Evolutionary conservation across 1,140 invertebrate species (phyloP).

Genomic region (roundworm (Caenorhabditis elegans)): DNA sequence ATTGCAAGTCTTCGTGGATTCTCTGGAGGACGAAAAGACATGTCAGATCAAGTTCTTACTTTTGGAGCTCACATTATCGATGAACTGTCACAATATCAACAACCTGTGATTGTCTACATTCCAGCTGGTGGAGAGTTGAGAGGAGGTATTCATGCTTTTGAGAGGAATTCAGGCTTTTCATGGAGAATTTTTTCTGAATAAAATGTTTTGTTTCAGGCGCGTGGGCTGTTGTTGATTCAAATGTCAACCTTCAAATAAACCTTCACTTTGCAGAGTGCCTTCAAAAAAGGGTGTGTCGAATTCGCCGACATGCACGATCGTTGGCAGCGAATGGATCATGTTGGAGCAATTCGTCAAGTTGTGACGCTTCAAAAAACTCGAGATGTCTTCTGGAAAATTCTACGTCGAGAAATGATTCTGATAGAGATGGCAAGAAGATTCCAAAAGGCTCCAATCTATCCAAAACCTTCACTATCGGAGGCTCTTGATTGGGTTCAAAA

Average conservation of each 20-base stretch:
- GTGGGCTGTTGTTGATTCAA: constrained; percentile 96
- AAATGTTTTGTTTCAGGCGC: no score
- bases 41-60: constrained; percentile 98
- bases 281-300: constrained; percentile 84
- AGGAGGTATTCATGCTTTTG: no score
- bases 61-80: constrained; percentile 99
- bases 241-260: constrained; percentile 76
- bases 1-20: constrained; percentile 99
- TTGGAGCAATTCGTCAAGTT: constrained; percentile 75
- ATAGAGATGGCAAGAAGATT: background rate
- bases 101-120: constrained; percentile 92
- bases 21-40: constrained; percentile 97
- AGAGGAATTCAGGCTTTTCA: no score
- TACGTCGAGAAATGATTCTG: background rate
- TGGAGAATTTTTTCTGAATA: no score
- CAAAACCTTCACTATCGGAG: background rate
- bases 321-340: constrained; percentile 91
- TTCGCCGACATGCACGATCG: constrained; percentile 98
- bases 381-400: background rate
- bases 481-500: background rate
- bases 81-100: constrained; percentile 81
- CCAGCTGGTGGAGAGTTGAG: constrained; percentile 91
- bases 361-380: background rate
- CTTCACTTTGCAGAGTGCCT: constrained; percentile 71
- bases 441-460: background rate